Conservation (phyloP, 2,888 invertebrate species). For the Aspidiotus destructor region DNA sequence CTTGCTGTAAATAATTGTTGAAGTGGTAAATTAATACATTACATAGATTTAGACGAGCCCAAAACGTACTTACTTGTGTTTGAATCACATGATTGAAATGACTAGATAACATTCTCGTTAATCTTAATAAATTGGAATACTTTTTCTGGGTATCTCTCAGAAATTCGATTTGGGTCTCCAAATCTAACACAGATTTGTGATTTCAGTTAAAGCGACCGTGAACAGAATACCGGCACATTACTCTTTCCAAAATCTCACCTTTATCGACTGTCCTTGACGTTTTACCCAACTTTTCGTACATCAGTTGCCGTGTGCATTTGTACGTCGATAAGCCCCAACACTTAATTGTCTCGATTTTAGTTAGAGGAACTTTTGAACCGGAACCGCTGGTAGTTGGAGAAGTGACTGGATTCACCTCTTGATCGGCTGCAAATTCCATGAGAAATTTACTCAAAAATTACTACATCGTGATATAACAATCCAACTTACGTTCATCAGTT, state of each 20-base stretch:
- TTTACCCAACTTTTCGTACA: constrained; percentile 93
- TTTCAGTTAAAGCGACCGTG: neutral
- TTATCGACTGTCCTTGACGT: constrained; percentile 81
- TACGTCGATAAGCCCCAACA: constrained; percentile 98
- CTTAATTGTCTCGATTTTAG: constrained; percentile 83
- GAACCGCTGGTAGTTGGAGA: constrained; percentile 54
- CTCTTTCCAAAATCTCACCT: constrained; percentile 45
- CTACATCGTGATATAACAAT: neutral
- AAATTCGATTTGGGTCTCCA: constrained; percentile 88
- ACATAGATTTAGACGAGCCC: neutral
- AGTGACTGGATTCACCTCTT: constrained; percentile 7
- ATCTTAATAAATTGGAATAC: constrained; percentile 75
- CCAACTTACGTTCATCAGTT: constrained; percentile 11
- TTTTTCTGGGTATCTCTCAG: constrained; percentile 89
- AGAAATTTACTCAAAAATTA: neutral
- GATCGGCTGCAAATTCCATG: constrained; percentile 1
- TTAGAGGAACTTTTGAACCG: constrained; percentile 40
- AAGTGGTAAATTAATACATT: neutral
- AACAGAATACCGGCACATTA: constrained; percentile 3
- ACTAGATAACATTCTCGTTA: constrained; percentile 73
- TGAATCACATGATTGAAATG: constrained; percentile 82
- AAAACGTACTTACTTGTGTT: constrained; percentile 50
- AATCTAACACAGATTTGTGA: constrained; percentile 49
- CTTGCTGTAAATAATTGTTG: constrained; percentile 51
- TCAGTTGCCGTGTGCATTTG: constrained; percentile 92